Evolutionary conservation across 2,888 invertebrate species (phyloP), one percentile per base, ranked within the genome.

Genomic region (Silvanus unidentatus): DNA sequence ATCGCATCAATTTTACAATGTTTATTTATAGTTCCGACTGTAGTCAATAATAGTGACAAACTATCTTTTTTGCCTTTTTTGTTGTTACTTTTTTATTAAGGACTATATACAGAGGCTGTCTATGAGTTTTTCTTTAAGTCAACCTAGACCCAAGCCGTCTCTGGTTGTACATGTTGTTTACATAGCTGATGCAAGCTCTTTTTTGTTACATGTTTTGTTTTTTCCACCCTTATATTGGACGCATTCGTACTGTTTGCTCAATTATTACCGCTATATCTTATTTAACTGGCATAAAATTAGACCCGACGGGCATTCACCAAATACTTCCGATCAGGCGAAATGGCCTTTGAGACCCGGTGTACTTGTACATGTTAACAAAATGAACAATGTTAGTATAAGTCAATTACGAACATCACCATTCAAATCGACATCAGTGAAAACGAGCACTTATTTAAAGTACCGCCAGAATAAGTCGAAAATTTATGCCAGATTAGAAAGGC

Each of bases 311-410:
- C 65, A 71, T 49, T 68, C 68, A 22, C 68, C 66, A 12, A 63
- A 65, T 35, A 56, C 58, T 30, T 56, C 65, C 10, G 58, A 60
- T 40, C 64, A 64, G 15, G 77, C 82, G 14, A 84, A 88, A 66
- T 93, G 92, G 92, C 92, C 92, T 6, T 72, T 91, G 48, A 86
- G 88, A 64, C 91, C 92, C 2, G 92, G 92, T 42, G 90, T 92
- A 42, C 76, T 92, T 62, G 86, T 92, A 39, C 92, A 92, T 68
- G 85, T 91, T 15, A 90, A 90, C 73, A 87, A 88, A 44, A 82
- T 86, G 68, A 86, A 88, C 69, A 86, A 85, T 57, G 72, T 79
- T 42, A 69, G 63, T 54, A 64, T 63, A 51, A 66, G 63, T 45
- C 68, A 68, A 52, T 54, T 67, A 1, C 52, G 52, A 16, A 58